Conservation (phyloP, 2,797 vertebrate genomes). For the Chrysolophus pictus region DNA sequence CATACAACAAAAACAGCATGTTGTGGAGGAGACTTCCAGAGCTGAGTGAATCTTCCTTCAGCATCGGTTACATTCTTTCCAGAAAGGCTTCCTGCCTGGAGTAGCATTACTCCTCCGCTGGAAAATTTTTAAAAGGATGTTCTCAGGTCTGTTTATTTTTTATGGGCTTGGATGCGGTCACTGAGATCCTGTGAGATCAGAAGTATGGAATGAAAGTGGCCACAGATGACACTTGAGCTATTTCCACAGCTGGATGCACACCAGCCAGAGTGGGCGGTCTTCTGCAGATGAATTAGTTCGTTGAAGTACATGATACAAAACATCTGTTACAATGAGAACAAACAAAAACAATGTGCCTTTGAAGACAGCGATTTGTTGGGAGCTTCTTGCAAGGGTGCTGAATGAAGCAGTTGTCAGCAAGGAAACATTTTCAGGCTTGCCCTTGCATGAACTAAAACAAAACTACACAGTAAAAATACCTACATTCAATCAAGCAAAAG, state of each 20-base stretch:
- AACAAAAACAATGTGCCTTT: constrained; percentile 77
- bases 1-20: constrained; percentile 14
- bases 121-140: constrained; percentile 76
- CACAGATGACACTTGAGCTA: constrained; percentile 75
- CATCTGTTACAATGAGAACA: constrained; percentile 77
- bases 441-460: constrained; percentile 66
- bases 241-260: constrained; percentile 82
- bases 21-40: constrained; percentile 38
- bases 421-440: constrained; percentile 59
- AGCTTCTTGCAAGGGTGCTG: constrained; percentile 51
- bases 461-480: constrained; percentile 52
- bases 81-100: constrained; percentile 64
- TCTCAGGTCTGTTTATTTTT: constrained; percentile 77
- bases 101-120: constrained; percentile 58
- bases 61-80: constrained; percentile 63
- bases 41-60: constrained; percentile 41
- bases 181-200: constrained; percentile 78
- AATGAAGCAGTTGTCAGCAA: constrained; percentile 57
- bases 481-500: constrained; percentile 25
- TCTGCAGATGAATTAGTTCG: constrained; percentile 73
- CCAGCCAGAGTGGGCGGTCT: constrained; percentile 73
- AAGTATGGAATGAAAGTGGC: constrained; percentile 77
- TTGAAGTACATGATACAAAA: constrained; percentile 79
- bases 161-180: constrained; percentile 75
- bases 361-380: constrained; percentile 71